A percentile compares a stretch with the other conserved stretches of the same genome.
These are phyloP conservation scores for Lepus townsendii DNA, from an alignment of 2,797 vertebrate genomes.

Conservation along the genomic window DNA sequence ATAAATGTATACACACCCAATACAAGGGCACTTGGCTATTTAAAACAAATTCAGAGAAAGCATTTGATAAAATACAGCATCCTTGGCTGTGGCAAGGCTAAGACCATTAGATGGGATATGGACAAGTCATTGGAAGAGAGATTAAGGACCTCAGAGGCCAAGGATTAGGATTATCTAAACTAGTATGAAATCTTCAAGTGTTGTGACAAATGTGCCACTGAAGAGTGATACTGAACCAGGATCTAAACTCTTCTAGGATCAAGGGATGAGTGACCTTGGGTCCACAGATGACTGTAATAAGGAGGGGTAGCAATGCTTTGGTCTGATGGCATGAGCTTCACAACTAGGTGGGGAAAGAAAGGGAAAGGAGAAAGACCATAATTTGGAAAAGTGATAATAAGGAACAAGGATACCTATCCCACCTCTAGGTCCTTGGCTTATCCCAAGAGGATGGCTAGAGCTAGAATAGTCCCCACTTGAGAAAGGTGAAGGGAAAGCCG, in stretches of 20 bases:
- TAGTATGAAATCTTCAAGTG: background rate
- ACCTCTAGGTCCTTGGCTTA: background rate
- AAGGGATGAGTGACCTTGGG: background rate
- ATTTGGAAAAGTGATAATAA: background rate
- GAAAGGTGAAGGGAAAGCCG: background rate
- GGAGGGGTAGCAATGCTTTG: background rate
- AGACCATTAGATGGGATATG: background rate
- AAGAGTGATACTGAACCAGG: background rate
- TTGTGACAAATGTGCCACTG: no score
- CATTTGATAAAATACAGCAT: no score
- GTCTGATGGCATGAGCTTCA: background rate
- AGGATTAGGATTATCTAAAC: background rate
- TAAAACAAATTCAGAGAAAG: no score
- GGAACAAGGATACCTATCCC: background rate
- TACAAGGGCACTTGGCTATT: no score
- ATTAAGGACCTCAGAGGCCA: background rate
- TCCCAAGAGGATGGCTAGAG: background rate
- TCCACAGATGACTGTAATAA: background rate
- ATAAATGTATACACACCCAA: no score
- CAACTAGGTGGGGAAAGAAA: background rate
- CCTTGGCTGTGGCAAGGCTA: background rate
- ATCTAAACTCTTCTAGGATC: background rate
- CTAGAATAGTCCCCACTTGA: background rate
- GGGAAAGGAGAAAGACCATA: background rate
- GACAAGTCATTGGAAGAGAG: background rate